Percentiles rank a stretch among this genome's conserved stretches.
These are phyloP conservation scores for Diabrotica balteata DNA, from an alignment of 2,888 invertebrate genomes.

Conservation along the genomic window DNA sequence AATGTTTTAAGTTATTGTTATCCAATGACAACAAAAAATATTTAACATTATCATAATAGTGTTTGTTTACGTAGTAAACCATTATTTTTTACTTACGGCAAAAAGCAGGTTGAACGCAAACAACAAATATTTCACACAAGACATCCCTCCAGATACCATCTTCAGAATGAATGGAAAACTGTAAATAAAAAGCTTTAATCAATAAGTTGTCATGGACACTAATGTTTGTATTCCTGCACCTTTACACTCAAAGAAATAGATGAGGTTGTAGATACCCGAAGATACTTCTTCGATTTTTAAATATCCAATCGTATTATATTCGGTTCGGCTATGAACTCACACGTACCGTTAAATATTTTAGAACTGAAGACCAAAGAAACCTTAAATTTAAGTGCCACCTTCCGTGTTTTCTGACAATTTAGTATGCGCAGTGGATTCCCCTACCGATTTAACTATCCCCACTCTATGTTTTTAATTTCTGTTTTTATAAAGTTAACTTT, in stretches of 20 bases:
- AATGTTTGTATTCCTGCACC: slow-evolving; percentile 25
- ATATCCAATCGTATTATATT: slow-evolving; percentile 4
- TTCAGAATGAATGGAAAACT: slow-evolving; percentile 45
- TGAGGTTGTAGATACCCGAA: not conserved
- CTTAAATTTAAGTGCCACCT: not conserved
- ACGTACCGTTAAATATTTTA: no score
- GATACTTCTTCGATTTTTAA: slow-evolving; percentile 8
- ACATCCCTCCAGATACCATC: slow-evolving; percentile 83
- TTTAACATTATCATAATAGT: no score
- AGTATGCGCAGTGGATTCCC: slow-evolving; percentile 25
- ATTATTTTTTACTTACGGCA: slow-evolving; percentile 72
- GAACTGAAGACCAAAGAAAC: no score
- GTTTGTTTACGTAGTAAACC: no score
- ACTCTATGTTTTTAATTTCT: not conserved
- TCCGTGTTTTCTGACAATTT: slow-evolving; percentile 7
- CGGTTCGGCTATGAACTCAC: no score
- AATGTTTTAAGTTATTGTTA: no score
- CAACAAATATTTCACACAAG: slow-evolving; percentile 87
- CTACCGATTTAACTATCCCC: slow-evolving; percentile 14
- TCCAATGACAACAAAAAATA: no score
- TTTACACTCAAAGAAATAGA: slow-evolving; percentile 11
- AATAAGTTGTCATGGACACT: slow-evolving; percentile 25
- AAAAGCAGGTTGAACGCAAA: slow-evolving; percentile 88
- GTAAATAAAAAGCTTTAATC: slow-evolving; percentile 22
- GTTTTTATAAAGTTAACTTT: no score